These are phyloP conservation scores for Pelecanoides urinatrix DNA, from an alignment of 2,113 vertebrate genomes.

Conservation along the genomic window DNA sequence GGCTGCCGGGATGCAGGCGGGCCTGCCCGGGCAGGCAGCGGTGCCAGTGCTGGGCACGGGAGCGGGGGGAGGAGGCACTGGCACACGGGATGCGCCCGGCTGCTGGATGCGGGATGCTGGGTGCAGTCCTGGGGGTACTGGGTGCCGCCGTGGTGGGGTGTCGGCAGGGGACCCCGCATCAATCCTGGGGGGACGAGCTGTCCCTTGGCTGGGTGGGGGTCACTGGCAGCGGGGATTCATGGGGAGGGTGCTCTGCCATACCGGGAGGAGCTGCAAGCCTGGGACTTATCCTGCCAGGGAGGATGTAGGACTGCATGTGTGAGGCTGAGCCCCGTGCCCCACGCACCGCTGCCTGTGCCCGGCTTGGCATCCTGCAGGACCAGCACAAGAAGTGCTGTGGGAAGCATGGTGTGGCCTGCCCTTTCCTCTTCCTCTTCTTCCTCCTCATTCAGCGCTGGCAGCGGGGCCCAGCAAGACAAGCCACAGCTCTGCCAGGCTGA, in stretches of 20 bases:
- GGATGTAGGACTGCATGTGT: rapidly evolving
- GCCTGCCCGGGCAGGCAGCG: not conserved
- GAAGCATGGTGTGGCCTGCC: not conserved
- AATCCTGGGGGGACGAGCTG: not conserved
- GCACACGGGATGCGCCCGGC: rapidly evolving
- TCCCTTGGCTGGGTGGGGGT: not conserved
- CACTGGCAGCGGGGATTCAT: not conserved
- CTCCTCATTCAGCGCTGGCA: not conserved
- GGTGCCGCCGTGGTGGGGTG: not conserved
- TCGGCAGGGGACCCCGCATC: not conserved
- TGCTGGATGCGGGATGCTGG: rapidly evolving
- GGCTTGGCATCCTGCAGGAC: not conserved
- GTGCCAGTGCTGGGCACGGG: too few species aligned
- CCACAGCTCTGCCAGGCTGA: not conserved
- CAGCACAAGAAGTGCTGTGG: not conserved
- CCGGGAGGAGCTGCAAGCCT: not conserved
- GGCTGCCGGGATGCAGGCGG: rapidly evolving
- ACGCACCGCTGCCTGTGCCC: rapidly evolving
- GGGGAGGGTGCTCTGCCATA: not conserved
- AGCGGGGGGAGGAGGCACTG: rapidly evolving
- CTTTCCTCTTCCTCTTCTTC: not conserved
- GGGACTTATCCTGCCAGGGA: not conserved
- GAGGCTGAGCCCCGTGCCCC: not conserved
- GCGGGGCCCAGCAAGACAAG: not conserved
- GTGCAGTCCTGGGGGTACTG: too few species aligned